Base-by-base conservation (phyloP, 2,113 vertebrate species). In the Panurus biarmicus region DNA sequence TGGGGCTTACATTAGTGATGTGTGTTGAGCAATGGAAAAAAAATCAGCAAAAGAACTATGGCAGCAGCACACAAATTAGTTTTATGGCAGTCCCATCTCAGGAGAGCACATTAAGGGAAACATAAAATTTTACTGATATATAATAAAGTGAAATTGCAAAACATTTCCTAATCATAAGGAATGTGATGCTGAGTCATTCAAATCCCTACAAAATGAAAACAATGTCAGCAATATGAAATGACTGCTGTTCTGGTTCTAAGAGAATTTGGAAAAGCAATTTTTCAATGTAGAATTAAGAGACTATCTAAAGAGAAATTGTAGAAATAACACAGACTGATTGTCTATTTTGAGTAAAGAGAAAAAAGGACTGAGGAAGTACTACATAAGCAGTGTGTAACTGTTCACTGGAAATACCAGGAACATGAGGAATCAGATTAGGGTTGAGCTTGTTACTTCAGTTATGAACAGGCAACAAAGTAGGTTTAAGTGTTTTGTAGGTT, bases 101-200 rank as follows among this genome's bases (percentile, higher is more conserved):
- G 79, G 72, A 85, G 40, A 56, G 25, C 35, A 71, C 48, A 24
- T 85, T 80, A 90, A 77, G 21, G 60, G 53, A 77, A 83, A 80
- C 56, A 90, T 78, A 92, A 94, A 75, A 70, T 85, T 85, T 85
- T 94, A 95, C 47, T 94, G 87, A 74, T 91, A 36, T 29, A 62
- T 70, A 57, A 1, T 83, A 90, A 91, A 93, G 40, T 64, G 36
- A 74, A 94, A 87, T 91, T 60, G 53, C 44, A 76, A 90, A 94
- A 83, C 12, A 6, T 91, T 90, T 90, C 44, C 56, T 93, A 56
- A 85, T 95, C 35, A 38, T 76, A 77, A 93, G 76, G 75, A 94
- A 85, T 51, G 64, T 74, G 51, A 47, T 95, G 85, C 77, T 92
- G 74, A 83, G 71, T 95, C 85, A 92, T 65, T 72, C 53, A 66